Percentiles rank a stretch among this genome's conserved stretches.
These are phyloP conservation scores for Saimiri boliviensis DNA, from an alignment of 2,113 vertebrate genomes.

Conservation along the genomic window DNA sequence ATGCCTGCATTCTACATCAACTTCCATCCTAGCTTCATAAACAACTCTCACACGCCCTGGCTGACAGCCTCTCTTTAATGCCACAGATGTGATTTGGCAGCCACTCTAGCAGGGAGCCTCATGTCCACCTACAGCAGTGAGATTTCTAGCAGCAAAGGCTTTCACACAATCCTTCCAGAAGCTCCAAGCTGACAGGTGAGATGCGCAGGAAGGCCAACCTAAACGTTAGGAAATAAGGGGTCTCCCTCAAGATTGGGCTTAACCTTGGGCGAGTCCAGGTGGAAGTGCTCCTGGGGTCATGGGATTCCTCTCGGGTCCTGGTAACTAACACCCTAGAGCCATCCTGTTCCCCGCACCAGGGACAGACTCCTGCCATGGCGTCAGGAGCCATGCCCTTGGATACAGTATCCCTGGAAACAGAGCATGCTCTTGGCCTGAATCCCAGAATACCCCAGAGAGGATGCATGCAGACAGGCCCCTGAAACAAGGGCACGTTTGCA, in stretches of 20 bases:
- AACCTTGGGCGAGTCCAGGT: fast-evolving
- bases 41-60: fast-evolving
- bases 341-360: not conserved
- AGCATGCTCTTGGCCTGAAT: not conserved
- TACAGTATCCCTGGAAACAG: not conserved
- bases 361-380: fast-evolving
- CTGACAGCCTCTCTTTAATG: not conserved
- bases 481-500: not conserved
- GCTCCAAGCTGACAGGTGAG: not conserved
- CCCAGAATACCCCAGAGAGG: not conserved
- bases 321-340: not conserved
- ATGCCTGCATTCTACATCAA: fast-evolving
- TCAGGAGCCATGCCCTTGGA: not conserved
- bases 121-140: not conserved
- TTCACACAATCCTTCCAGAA: not conserved
- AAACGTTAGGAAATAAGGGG: not conserved
- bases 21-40: not conserved
- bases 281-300: not conserved
- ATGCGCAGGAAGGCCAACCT: not conserved
- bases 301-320: not conserved
- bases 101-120: not conserved
- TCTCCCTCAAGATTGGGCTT: not conserved
- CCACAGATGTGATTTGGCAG: not conserved
- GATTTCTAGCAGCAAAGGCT: not conserved
- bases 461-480: fast-evolving